These are phyloP conservation scores for Oreortyx pictus DNA, from an alignment of 2,797 vertebrate species.

Conservation along the genomic window DNA sequence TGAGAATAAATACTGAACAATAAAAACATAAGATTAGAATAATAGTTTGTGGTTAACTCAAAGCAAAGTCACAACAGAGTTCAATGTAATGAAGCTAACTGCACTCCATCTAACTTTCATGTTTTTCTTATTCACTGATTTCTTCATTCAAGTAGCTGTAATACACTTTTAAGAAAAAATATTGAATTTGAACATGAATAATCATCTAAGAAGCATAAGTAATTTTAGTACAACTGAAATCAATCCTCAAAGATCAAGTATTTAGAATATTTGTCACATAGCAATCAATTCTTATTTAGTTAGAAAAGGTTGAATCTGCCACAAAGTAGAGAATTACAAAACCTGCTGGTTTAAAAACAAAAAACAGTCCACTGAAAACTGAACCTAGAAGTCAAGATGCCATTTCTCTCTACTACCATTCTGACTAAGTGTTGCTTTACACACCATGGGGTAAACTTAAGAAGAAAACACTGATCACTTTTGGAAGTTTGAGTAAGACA, in stretches of 20 bases:
- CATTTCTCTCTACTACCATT: background rate
- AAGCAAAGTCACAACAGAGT: background rate
- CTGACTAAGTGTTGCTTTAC: background rate
- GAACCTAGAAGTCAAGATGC: background rate
- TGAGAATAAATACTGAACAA: background rate
- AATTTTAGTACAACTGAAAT: background rate
- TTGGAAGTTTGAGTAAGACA: background rate
- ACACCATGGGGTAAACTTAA: background rate
- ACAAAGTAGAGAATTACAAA: background rate
- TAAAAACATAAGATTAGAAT: background rate
- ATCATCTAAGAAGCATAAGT: background rate
- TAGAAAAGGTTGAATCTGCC: background rate
- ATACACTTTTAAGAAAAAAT: background rate
- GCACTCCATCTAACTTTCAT: background rate
- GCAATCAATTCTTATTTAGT: background rate
- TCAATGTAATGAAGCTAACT: background rate
- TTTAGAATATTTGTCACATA: background rate
- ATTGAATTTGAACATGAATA: background rate
- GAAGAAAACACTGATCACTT: background rate
- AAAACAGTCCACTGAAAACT: background rate
- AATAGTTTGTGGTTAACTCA: background rate
- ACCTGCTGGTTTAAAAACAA: background rate
- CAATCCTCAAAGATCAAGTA: background rate
- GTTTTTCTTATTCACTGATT: background rate
- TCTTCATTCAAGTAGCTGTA: background rate